These are phyloP conservation scores for Trichacis sp. DNA, from an alignment of 2,888 invertebrate genomes.

Conservation along the genomic window DNA sequence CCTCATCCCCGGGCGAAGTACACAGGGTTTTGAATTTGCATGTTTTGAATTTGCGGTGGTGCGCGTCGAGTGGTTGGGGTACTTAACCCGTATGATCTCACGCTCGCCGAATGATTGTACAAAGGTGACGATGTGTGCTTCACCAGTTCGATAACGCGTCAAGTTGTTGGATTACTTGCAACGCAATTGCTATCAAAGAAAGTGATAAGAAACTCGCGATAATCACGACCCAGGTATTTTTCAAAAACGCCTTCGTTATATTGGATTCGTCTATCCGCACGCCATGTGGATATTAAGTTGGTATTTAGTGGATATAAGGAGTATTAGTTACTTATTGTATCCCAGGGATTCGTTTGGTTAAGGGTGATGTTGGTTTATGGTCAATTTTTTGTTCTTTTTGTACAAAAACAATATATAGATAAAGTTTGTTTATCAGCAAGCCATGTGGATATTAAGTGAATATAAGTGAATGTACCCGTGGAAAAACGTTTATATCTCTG, in stretches of 20 bases:
- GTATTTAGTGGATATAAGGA: no score
- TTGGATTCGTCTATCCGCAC: no score
- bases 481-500: no score
- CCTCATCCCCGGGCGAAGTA: slow-evolving; percentile 25
- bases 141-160: slow-evolving; percentile 50
- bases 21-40: slow-evolving; percentile 36
- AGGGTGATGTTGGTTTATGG: no score
- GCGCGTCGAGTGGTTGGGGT: slow-evolving; percentile 39
- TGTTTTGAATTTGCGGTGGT: slow-evolving; percentile 40
- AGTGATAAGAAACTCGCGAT: neutral
- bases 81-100: slow-evolving; percentile 49
- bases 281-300: no score
- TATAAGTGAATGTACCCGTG: no score
- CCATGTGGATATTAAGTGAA: no score
- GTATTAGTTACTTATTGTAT: no score
- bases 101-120: slow-evolving; percentile 44
- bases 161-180: slow-evolving; percentile 47
- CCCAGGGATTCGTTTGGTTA: no score
- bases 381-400: no score
- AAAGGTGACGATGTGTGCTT: slow-evolving; percentile 46
- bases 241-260: slow-evolving; percentile 46
- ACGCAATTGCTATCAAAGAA: neutral
- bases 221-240: neutral
- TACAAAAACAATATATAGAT: no score
- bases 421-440: no score